Evolutionary conservation across 2,113 vertebrate species (phyloP).

Genomic region (Pelecanoides urinatrix): DNA sequence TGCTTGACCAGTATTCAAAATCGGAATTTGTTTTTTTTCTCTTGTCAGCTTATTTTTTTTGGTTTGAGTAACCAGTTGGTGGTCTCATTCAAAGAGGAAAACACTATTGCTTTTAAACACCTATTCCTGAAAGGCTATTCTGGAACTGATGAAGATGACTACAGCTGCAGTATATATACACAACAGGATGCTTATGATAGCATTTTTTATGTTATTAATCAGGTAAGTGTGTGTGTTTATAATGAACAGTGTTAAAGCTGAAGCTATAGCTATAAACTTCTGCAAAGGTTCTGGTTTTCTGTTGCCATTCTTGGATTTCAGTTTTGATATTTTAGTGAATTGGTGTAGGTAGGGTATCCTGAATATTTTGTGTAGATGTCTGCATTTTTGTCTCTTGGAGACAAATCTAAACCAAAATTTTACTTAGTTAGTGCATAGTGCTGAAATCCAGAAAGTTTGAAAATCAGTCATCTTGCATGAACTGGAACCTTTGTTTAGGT

Average conservation of each 20-base stretch:
- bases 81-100: conserved; percentile 94
- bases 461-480: not conserved
- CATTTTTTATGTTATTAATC: conserved; percentile 86
- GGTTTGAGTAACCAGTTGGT: conserved; percentile 96
- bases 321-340: not conserved
- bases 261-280: not conserved
- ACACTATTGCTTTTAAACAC: conserved; percentile 87
- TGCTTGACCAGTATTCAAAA: not conserved
- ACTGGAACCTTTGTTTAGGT: not conserved
- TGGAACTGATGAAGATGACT: conserved; percentile 89
- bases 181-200: conserved; percentile 83
- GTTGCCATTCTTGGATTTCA: not conserved
- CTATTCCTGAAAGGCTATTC: conserved; percentile 90
- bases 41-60: conserved; percentile 87
- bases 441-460: not conserved
- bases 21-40: not conserved
- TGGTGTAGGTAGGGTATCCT: not conserved
- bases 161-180: conserved; percentile 84
- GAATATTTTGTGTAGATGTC: not conserved
- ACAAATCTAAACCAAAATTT: not conserved
- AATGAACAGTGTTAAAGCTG: not conserved
- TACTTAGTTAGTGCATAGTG: not conserved
- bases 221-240: conserved; percentile 75
- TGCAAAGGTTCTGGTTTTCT: not conserved
- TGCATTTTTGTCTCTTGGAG: not conserved